Base-by-base conservation (phyloP, 2,113 vertebrate genomes). In the Empidonax traillii region DNA sequence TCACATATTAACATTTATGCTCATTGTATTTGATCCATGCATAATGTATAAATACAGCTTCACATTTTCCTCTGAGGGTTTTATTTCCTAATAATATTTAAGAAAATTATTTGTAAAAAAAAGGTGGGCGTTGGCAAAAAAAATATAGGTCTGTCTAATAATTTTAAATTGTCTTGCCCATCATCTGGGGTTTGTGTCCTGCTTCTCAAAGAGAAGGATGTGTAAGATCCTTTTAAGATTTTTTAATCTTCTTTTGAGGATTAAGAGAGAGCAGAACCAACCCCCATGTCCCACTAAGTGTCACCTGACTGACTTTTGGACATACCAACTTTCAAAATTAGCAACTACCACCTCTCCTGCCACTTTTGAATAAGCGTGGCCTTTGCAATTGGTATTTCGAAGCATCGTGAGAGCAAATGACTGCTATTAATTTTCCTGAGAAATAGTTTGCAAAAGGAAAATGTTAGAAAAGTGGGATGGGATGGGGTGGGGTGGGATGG, bases 261-360 rank as follows among this genome's bases (percentile, higher is more conserved):
- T 62, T 66, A 30, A 69, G 51, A 81, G 13, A 68, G 39, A 79
- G 27, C 30, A 69, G n/a, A 90, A 88, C 8, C 2, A 14, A 35
- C 9, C 17, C 15, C 15, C 8, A 75, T 8, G 8, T 6, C 12
- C 9, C 10, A 2, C 3, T 28, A 2, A 17, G 16, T 28, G 4
- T 62, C 52, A 39, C 7, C 58, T 63, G 56, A 72, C 43, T 1
- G 4, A 59, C 17, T 77, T 53, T 49, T 62, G 69, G 74, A 23
- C 33, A 12, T 27, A 18, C 1, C 3, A 23, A 8, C 24, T 82
- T 53, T n/a, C 68, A n/a, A 59, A 79, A 72, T 2, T 24, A 35
- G 7, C 52, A 47, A 1, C 46, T 89, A 33, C 23, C 33, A 35
- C 14, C 47, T 59, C 2, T 43, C 9, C 39, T 37, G 30, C 23